Evolutionary conservation across 2,113 vertebrate species (phyloP), one percentile per base, ranked within the genome.

Genomic region (Heterotis niloticus): DNA sequence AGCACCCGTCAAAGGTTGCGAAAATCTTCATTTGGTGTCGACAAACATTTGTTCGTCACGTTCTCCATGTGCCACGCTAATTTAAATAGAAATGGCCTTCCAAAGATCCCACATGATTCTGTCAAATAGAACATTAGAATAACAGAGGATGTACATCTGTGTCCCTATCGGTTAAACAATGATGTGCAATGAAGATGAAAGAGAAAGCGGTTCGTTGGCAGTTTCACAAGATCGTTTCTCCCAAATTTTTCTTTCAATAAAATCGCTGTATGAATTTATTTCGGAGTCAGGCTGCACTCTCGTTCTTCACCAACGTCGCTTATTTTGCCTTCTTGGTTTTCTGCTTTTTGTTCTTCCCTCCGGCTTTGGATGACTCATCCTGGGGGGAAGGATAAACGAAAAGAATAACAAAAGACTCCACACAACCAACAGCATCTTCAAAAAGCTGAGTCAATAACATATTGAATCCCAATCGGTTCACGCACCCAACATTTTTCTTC

Each of bases 251-350:
- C 7, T 44, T 7, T 44, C 59, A 62, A 14, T 20, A 62, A 62
- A 20, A 2, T 20, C 20, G 10, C 1, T 62, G 13, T 62, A 62
- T 62, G 3, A 62, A 62, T 62, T 62, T 62, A 17, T 62, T 62
- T 14, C 11, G 1, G 13, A 62, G 59, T 62, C 11, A 17, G 59
- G 10, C 59, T 62, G 59, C 59, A 62, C 14, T 20, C 59, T 10
- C 59, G 59, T 17, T 65, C 23, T n/a, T 65, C 34, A 44, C 34
- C 34, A n/a, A n/a, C n/a, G 64, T 23, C 18, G 64, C 67, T 92
- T 82, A 93, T 83, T 91, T 93, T 5, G 83, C 82, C 83, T 91
- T 93, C 89, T 91, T 93, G 87, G 72, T 82, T 90, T 91, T 92
- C 62, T 86, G 75, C 81, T 75, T 91, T 80, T 89, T 93, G 85